phyloP scores from a whole-genome alignment of 2,113 vertebrate genomes.

The Zonotrichia leucophrys region DNA sequence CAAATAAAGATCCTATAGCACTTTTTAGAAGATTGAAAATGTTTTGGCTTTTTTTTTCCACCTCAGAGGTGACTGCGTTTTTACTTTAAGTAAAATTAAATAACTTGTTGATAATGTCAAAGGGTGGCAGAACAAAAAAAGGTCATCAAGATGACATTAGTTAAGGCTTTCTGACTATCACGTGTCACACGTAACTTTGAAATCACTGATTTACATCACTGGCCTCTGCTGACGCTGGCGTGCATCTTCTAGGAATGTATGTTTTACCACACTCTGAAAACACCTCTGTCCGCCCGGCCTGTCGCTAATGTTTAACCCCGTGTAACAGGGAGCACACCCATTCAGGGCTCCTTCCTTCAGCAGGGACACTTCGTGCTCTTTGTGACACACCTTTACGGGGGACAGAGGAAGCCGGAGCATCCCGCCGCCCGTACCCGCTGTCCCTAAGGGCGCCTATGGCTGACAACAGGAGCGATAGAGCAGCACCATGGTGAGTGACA shows the following conservation, averaged over 20 bases:
- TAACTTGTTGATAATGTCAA: background rate
- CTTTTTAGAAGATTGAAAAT: background rate
- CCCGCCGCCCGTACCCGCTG: background rate
- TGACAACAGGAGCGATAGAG: accelerated
- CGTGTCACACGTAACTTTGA: accelerated
- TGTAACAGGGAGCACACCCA: accelerated
- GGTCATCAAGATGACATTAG: background rate
- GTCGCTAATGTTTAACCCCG: no score
- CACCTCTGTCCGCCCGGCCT: accelerated
- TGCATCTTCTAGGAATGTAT: accelerated
- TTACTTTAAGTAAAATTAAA: background rate
- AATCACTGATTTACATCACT: accelerated
- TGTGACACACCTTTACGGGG: background rate
- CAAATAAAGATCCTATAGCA: no score
- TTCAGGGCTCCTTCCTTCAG: accelerated
- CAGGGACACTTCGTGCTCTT: accelerated
- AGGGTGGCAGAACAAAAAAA: background rate
- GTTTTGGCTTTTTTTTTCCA: background rate
- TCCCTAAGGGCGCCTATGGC: accelerated
- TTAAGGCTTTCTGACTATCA: background rate
- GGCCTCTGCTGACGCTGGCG: background rate
- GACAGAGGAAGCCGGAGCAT: background rate
- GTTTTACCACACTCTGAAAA: background rate
- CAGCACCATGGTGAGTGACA: background rate
- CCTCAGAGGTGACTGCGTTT: background rate